Base-by-base conservation (phyloP, 2,113 vertebrate species). In the Ranitomeya imitator region DNA sequence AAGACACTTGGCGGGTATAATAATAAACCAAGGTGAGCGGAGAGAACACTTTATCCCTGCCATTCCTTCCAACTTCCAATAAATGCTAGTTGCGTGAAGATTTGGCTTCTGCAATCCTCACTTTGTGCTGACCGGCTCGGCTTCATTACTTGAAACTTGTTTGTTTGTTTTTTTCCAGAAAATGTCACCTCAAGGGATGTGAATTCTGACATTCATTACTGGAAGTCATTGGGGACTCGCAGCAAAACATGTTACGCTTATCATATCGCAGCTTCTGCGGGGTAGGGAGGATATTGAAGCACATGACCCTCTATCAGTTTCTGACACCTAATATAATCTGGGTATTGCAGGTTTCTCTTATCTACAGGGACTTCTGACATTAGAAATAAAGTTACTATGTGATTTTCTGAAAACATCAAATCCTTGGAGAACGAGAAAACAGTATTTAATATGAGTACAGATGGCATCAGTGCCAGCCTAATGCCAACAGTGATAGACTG, bases 11-110 rank as follows among this genome's bases (percentile, higher is more conserved):
- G 63, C 19, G 65, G 71, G 11, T 31, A 52, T 78, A 52, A 86
- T 10, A 13, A 52, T 86, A 86, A 86, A 65, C 21, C 74, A 14
- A 54, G 74, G 85, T 52, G 31, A 61, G 71, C 6, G 14, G 15
- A 61, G 26, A 76, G 84, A 76, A 85, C 85, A 86, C 74, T 78
- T 86, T 86, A 86, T 86, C 85, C 67, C 67, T 85, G 67, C 52
- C 8, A 57, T 52, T 8, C 0, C 31, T 74, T 15, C 12, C 67
- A 61, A 23, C 26, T 77, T 18, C 71, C 71, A 77, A 61, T 85
- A 85, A 61, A 54, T 61, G 55, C 77, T 73, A 77, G 7, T 2
- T n/a, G 45, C 76, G 67, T 54, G 67, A 71, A 85, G 54, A 71
- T 73, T 85, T 85, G 67, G 31, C 71, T 52, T 85, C 19, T 51